Base-by-base conservation (phyloP, 2,113 vertebrate species). In the Illadopsis cleaveri region DNA sequence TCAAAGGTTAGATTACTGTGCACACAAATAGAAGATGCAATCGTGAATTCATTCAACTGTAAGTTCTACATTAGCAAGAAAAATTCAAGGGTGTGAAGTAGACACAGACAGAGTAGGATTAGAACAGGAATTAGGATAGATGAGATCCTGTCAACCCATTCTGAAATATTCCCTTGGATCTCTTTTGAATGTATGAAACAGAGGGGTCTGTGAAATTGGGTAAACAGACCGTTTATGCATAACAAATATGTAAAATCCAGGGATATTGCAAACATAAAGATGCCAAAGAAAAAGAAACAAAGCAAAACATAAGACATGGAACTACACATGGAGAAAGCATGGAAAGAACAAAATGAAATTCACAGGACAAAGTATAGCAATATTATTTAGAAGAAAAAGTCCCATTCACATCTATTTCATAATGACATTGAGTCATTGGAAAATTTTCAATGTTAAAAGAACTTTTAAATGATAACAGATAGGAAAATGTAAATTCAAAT, bases 1-100 rank as follows among this genome's bases (percentile, higher is more conserved):
- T 80, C 79, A 95, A 89, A 95, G 77, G 61, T 94, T 90, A 82
- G 82, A 82, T 75, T 84, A 73, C 65, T 88, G 61, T 62, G 66
- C 68, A 64, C 35, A 89, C 65, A 90, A 92, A 80, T 11, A 80
- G 77, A 82, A 81, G 57, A 62, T 70, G 51, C 28, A 33, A 37
- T 47, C 44, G 45, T 69, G 82, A 89, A 75, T 73, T 75, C 51
- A 78, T 54, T 89, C 57, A 86, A 40, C 48, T 16, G 15, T 38
- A 69, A 60, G 15, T 64, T 70, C 62, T 27, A 20, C 23, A 33
- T 57, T 54, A 84, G 25, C 40, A 89, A 48, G 69, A 50, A 77
- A 86, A 73, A 71, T 54, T 61, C 50, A 91, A 35, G 30, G n/a
- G 11, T 70, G 23, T 45, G 25, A 61, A 76, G 50, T 1, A 89